Base-by-base conservation (phyloP, 2,113 vertebrate genomes). In the Epinephelus fuscoguttatus region DNA sequence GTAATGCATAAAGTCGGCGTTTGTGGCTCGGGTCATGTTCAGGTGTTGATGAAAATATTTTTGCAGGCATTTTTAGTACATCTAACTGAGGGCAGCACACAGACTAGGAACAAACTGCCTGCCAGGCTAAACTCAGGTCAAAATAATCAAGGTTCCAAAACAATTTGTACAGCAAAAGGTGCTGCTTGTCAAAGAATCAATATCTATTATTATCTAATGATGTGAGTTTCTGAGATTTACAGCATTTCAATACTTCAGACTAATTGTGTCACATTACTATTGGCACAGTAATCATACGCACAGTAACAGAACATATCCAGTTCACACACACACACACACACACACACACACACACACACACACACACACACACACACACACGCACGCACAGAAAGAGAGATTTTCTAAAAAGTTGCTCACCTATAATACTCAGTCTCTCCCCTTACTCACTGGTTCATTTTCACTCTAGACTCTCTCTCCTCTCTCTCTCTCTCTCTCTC, bases 391-490 rank as follows among this genome's bases (percentile, higher is more conserved):
- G 57, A 78, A 27, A n/a, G 75, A 57, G 33, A 67, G 77, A 69
- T 75, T 84, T 80, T 60, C 37, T 18, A 75, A 57, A 56, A 68
- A 69, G 21, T 59, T 74, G 42, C 64, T 86, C 55, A 78, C 72
- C 84, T 86, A 25, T 52, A 80, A 40, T 25, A 72, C 77, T 71
- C 66, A 45, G n/a, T 64, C 37, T 15, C 13, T 13, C 52, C 60
- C 59, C 47, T 10, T 33, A 5, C 56, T 55, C 27, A 74, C 62
- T 25, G 33, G 21, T 37, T 78, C 11, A 42, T 42, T 76, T 23
- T 30, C 17, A 40, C 27, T 4, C 33, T 56, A 2, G 17, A 23
- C 50, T 56, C 33, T 45, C 27, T 30, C 47, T 33, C 69, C 76
- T 56, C 40, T 19, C 56, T 11, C 49, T 11, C 53, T 5, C n/a